Conservation (phyloP, 2,888 invertebrate genomes). For the Acanthoscelides obtectus region DNA sequence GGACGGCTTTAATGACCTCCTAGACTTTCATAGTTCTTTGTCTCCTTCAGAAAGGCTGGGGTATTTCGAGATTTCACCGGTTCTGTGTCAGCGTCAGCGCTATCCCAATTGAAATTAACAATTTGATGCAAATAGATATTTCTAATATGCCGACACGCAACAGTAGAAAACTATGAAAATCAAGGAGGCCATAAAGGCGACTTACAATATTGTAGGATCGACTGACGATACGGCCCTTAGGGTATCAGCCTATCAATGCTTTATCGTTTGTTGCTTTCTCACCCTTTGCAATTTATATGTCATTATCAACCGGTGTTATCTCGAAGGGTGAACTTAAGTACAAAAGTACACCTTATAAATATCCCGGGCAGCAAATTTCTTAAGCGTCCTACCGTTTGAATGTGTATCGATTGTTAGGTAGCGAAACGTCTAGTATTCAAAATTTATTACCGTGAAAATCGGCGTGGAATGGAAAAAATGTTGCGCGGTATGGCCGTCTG, state of each 20-base stretch:
- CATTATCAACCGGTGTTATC: neutral
- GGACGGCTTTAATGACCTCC: too few species aligned
- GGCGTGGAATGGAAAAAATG: conserved; percentile 30
- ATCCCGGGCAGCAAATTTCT: neutral
- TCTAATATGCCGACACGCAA: too few species aligned
- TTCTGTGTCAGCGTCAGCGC: too few species aligned
- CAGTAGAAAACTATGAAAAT: too few species aligned
- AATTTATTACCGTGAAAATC: conserved; percentile 20
- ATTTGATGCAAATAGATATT: too few species aligned
- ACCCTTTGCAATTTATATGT: neutral
- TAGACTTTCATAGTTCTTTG: too few species aligned
- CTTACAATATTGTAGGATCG: too few species aligned
- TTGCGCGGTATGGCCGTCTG: conserved; percentile 38
- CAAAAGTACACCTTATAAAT: neutral
- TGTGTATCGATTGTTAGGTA: conserved; percentile 9
- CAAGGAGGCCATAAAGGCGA: too few species aligned
- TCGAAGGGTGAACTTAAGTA: neutral
- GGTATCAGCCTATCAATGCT: neutral
- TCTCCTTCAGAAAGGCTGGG: too few species aligned
- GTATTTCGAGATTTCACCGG: too few species aligned
- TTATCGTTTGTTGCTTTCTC: neutral
- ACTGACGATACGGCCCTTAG: too few species aligned
- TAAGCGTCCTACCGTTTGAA: neutral
- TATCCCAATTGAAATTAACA: too few species aligned
- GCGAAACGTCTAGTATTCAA: conserved; percentile 19